A percentile compares a stretch with the other conserved stretches of the same genome.
These are phyloP conservation scores for Serilophus lunatus DNA, from an alignment of 2,113 vertebrate species.

Conservation along the genomic window DNA sequence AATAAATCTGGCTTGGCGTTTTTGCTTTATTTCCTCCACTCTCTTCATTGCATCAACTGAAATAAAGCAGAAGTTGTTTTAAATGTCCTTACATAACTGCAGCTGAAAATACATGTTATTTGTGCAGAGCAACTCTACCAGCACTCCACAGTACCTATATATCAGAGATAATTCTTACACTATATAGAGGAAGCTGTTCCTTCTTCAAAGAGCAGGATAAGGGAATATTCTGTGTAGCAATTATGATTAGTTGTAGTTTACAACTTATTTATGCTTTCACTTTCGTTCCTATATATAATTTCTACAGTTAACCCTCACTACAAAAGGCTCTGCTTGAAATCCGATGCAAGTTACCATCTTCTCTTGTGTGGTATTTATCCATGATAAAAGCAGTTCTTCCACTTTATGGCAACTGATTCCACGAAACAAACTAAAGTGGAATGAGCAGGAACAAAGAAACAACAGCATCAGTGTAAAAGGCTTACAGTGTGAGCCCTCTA, in stretches of 20 bases:
- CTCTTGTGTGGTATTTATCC: background rate
- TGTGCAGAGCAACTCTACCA: background rate
- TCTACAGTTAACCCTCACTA: background rate
- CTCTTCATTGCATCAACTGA: constrained; percentile 93
- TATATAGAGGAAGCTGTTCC: background rate
- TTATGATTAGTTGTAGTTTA: background rate
- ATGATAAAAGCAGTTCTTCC: background rate
- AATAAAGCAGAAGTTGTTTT: constrained; percentile 41
- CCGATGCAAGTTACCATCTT: background rate
- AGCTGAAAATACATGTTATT: background rate
- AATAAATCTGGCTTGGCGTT: constrained; percentile 93
- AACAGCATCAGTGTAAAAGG: background rate
- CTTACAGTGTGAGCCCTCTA: background rate
- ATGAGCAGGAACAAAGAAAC: background rate
- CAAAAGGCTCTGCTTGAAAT: background rate
- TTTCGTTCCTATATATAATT: background rate
- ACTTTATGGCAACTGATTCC: background rate
- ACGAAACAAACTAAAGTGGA: background rate
- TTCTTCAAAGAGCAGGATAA: background rate
- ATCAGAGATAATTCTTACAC: background rate
- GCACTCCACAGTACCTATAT: background rate
- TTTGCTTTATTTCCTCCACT: constrained; percentile 91
- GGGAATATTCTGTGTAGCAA: background rate
- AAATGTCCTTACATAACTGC: background rate
- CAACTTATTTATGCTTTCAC: background rate